Evolutionary conservation across 2,113 vertebrate species (phyloP).

Genomic region (Stegostoma tigrinum): DNA sequence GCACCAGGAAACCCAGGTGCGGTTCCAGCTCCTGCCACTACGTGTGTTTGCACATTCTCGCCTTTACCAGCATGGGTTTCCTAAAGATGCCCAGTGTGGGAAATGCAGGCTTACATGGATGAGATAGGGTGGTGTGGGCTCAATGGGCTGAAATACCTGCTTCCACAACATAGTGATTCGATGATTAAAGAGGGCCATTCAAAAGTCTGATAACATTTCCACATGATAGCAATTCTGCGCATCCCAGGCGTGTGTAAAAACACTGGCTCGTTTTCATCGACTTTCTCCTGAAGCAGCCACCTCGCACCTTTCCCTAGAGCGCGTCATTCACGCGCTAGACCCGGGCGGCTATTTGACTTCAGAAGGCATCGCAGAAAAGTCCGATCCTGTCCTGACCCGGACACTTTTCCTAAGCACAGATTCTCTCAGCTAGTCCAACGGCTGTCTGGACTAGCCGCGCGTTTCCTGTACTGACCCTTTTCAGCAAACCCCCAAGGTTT

Average conservation of each 20-base stretch:
- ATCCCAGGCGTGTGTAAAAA: background rate
- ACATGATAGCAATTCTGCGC: background rate
- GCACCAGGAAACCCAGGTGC: too few species aligned
- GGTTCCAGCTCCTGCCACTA: too few species aligned
- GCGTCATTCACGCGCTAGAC: background rate
- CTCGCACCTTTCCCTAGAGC: background rate
- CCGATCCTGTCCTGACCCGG: background rate
- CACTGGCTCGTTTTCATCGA: background rate
- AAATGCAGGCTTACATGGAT: too few species aligned
- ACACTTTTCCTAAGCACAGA: background rate
- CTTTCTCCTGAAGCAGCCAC: background rate
- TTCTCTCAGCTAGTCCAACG: background rate
- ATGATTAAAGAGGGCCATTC: too few species aligned
- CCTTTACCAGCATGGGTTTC: too few species aligned
- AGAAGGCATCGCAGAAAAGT: background rate
- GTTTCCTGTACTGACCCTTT: background rate
- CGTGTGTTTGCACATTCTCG: too few species aligned
- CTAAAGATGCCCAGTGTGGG: too few species aligned
- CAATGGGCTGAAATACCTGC: too few species aligned
- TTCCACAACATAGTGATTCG: too few species aligned
- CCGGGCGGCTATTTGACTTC: background rate
- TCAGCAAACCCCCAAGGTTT: background rate
- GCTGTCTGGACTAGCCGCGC: too few species aligned
- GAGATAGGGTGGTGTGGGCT: too few species aligned
- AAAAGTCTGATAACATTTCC: too few species aligned